A percentile compares a stretch with the other conserved stretches of the same genome.
These are phyloP conservation scores for Gnatocerus cornutus DNA, from an alignment of 2,888 invertebrate genomes.

Conservation along the genomic window DNA sequence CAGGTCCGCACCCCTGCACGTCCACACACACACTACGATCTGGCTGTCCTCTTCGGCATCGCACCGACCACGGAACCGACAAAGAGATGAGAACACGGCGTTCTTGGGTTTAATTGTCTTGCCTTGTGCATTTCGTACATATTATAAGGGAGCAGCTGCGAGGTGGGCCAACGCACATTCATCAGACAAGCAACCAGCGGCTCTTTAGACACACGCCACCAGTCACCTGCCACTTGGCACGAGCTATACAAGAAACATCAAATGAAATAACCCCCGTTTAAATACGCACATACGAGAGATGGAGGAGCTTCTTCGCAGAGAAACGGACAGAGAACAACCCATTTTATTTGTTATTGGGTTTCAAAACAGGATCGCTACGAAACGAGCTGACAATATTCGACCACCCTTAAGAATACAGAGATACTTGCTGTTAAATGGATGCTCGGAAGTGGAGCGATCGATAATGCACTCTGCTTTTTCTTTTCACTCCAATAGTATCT, in stretches of 20 bases:
- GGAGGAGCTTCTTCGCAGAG: slow-evolving; percentile 10
- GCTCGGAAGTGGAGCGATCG: neutral
- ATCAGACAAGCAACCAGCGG: slow-evolving; percentile 63
- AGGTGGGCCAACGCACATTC: slow-evolving; percentile 64
- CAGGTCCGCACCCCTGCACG: slow-evolving; percentile 66
- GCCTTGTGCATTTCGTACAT: slow-evolving; percentile 46
- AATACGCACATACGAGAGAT: slow-evolving; percentile 44
- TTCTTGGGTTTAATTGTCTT: slow-evolving; percentile 44
- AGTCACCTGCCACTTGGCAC: slow-evolving; percentile 70
- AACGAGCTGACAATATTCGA: slow-evolving; percentile 9
- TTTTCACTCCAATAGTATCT: neutral
- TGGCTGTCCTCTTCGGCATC: slow-evolving; percentile 27
- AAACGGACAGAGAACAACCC: slow-evolving; percentile 1
- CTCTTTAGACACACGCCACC: slow-evolving; percentile 73
- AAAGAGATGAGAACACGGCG: slow-evolving; percentile 33
- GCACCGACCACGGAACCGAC: slow-evolving; percentile 7
- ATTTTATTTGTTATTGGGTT: slow-evolving; percentile 2
- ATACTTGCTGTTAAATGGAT: neutral
- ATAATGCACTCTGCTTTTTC: slow-evolving; percentile 6
- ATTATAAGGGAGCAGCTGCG: slow-evolving; percentile 59
- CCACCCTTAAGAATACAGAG: neutral
- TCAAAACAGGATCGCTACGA: slow-evolving; percentile 2
- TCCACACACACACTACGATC: neutral
- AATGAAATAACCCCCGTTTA: slow-evolving; percentile 65
- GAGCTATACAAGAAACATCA: slow-evolving; percentile 58